Evolutionary conservation across 2,113 vertebrate genomes (phyloP).

Genomic region (Neolamprologus hecqui): DNA sequence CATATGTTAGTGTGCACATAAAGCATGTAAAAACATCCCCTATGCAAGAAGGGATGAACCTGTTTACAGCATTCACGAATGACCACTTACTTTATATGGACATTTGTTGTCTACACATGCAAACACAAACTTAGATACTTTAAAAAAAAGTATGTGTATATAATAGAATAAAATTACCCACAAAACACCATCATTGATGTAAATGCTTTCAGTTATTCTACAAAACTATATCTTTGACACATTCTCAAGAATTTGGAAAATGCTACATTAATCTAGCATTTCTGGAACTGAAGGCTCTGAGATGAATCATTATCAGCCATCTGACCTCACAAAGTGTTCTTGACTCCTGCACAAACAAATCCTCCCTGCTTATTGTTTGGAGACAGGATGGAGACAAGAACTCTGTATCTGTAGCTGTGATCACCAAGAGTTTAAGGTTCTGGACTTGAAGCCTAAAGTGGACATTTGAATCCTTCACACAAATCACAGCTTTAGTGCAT

Average conservation of each 20-base stretch:
- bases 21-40: neutral
- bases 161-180: neutral
- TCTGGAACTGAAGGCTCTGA: neutral
- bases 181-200: neutral
- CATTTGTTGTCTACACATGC: neutral
- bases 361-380: neutral
- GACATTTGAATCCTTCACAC: neutral
- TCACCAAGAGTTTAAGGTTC: neutral
- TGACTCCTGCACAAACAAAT: neutral
- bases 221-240: neutral
- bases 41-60: neutral
- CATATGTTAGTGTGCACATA: accelerated
- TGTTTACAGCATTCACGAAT: neutral
- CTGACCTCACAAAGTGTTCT: constrained; percentile 2
- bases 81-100: neutral
- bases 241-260: neutral
- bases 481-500: neutral
- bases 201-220: neutral
- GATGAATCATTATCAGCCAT: neutral
- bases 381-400: neutral
- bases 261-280: neutral
- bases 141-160: neutral
- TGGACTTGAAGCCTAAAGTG: neutral
- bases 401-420: neutral
- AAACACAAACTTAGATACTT: neutral